Base-by-base conservation (phyloP, 2,888 invertebrate genomes). In the Torymus tubicola region DNA sequence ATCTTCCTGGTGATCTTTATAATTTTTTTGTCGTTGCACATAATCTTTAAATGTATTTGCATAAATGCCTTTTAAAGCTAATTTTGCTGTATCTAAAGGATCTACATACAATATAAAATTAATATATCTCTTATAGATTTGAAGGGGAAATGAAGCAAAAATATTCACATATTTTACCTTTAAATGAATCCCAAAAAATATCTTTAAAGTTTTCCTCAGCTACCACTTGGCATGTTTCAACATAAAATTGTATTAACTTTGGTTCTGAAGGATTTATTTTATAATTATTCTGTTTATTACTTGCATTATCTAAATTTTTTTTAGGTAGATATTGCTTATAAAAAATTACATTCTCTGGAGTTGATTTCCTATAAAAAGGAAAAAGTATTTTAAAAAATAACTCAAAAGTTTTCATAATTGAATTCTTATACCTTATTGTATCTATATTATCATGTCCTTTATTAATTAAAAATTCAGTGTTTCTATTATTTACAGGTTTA, bases 311-410 rank as follows among this genome's bases (percentile, higher is more conserved):
- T 58, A 69, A 65, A 75, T 75, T 12, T 14, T 80, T 53, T 21
- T 13, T 12, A 67, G 70, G 63, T 16, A 31, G 8, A 18, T 53
- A 21, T 55, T 80, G 60, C 60, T 71, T 31, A 68, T 75, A 80
- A 71, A 60, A 82, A 64, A 82, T 80, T n/a, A 70, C 69, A 72
- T 80, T 82, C 57, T 80, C 80, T 21, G 82, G 82, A n/a, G 80
- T 78, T 65, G 72, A 68, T 31, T 64, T 79, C 65, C 65, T 68
- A 24, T 24, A 24, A 24, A 24, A 24, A 11, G 55, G 63, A 55
- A 65, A 78, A 70, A 52, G 57, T 75, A 53, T 78, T 16, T 72
- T 67, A 71, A n/a, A 14, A 31, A 57, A 16, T 60, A 53, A 31
- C 42, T 21, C 31, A n/a, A n/a, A 14, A 65, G 58, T n/a, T 13